Evolutionary conservation across 1,140 invertebrate genomes (phyloP), one percentile per base, ranked within the genome.

Genomic region (Pachyrhynchus sulphureomaculatus): DNA sequence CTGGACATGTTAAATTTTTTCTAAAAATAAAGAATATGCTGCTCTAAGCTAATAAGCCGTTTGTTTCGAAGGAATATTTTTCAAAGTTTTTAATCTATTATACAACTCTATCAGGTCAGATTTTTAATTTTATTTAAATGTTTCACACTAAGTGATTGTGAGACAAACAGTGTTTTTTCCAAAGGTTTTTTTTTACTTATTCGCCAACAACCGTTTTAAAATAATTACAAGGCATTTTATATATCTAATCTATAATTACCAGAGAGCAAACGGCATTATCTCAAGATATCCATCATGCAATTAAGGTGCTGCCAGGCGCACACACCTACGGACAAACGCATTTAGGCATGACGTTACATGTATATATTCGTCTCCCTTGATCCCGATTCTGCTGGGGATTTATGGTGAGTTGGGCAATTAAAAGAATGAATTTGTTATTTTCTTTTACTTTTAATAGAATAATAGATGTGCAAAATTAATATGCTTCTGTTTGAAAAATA

Each of bases 211-310:
- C 6, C 12, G 34, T 2, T 18, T 15, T 20, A 20, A 49, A 49
- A 49, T 49, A 49, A 49, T 49, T 49, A 49, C 47, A 29, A 29
- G 26, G 17, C 47, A 49, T 33, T 49, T 33, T 49, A 33, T 12
- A 32, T n/a, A 49, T 34, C 47, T 49, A 49, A 49, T 49, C 47
- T 49, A 34, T 49, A 49, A 49, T 49, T 49, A 49, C 29, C 13
- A 34, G n/a, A 33, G 45, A 33, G 47, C 17, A 2, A 4, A 21
- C 29, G 17, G n/a, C 17, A 49, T 49, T 33, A 34, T 49, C 47
- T 49, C 47, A 34, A 34, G 47, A 49, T 49, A 49, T 49, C 5
- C 47, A 49, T 49, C 47, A 49, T 12, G 32, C 47, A 49, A 49
- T 49, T 49, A 49, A 49, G 29, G 47, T 20, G 23, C 47, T 49